Percentiles rank a stretch among this genome's conserved stretches.
phyloP scores from a whole-genome alignment of 64 coral and sea anemone genomes.

The Hydrozoanthus tunicans region DNA sequence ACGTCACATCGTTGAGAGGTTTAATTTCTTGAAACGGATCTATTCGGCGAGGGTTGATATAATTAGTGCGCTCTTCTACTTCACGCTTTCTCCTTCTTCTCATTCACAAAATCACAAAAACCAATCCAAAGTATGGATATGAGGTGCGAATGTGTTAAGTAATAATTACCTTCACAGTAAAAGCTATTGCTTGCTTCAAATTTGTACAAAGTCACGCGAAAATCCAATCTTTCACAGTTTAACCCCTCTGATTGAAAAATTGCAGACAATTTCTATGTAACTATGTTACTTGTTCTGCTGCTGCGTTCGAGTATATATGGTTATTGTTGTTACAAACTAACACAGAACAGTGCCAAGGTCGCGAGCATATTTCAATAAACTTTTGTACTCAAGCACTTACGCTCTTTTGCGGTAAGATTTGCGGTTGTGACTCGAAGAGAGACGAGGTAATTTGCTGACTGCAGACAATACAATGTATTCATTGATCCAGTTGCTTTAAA shows the following conservation, averaged over 20 bases:
- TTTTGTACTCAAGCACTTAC: neutral
- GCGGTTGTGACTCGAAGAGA: neutral
- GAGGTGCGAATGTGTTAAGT: slow-evolving; percentile 12
- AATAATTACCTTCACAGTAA: neutral
- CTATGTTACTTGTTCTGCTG: neutral
- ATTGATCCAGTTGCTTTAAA: slow-evolving; percentile 13
- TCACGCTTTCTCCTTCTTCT: neutral
- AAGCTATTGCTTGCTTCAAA: neutral
- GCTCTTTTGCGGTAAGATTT: slow-evolving; percentile 10
- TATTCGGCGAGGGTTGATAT: neutral
- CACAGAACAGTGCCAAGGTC: neutral
- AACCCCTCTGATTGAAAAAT: neutral
- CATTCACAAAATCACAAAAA: neutral
- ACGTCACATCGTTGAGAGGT: neutral
- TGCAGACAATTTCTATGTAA: neutral
- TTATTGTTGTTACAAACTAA: neutral
- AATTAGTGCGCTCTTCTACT: neutral
- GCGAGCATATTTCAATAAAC: slow-evolving; percentile 9
- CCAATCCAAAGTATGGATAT: neutral
- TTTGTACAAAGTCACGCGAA: slow-evolving; percentile 26
- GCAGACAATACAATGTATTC: neutral
- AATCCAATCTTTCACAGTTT: neutral
- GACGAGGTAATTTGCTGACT: neutral
- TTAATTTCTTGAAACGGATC: neutral
- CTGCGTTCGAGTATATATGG: neutral